phyloP scores from a whole-genome alignment of 2,888 invertebrate species.

The Scelioninae gen. 2 region DNA sequence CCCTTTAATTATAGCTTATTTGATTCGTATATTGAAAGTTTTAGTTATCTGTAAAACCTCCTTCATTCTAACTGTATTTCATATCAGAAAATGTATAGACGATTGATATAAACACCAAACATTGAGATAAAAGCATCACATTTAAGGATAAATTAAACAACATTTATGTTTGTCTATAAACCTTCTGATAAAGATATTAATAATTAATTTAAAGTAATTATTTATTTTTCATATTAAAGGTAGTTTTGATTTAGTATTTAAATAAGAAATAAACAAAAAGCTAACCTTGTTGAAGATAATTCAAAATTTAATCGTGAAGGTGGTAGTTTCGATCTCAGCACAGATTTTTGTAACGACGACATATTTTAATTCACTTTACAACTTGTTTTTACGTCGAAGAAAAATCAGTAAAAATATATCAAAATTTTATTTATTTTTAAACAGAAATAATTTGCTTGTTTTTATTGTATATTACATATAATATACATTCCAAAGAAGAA shows the following conservation, averaged over 20 bases:
- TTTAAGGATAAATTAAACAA: too few species aligned
- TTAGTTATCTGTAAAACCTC: too few species aligned
- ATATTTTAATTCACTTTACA: conserved; percentile 73
- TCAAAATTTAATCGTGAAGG: conserved; percentile 74
- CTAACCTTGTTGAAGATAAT: conserved; percentile 69
- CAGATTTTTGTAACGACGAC: conserved; percentile 83
- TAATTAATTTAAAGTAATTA: neutral
- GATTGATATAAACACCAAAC: too few species aligned
- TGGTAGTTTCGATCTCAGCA: conserved; percentile 82
- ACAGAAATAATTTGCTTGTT: neutral
- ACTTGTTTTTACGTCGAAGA: neutral
- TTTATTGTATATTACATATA: conserved; percentile 11
- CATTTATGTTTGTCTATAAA: too few species aligned
- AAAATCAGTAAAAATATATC: neutral
- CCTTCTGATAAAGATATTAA: too few species aligned
- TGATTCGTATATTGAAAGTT: too few species aligned
- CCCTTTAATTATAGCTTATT: too few species aligned
- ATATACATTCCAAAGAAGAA: conserved; percentile 20
- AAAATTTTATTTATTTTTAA: neutral
- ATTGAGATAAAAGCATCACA: too few species aligned
- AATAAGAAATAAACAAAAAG: conserved; percentile 43
- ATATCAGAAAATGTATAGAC: too few species aligned
- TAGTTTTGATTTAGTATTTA: neutral
- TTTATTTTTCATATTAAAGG: neutral
- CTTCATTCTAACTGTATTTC: too few species aligned